Evolutionary conservation across 2,797 vertebrate genomes (phyloP).

Genomic region (Holocentrus rufus): DNA sequence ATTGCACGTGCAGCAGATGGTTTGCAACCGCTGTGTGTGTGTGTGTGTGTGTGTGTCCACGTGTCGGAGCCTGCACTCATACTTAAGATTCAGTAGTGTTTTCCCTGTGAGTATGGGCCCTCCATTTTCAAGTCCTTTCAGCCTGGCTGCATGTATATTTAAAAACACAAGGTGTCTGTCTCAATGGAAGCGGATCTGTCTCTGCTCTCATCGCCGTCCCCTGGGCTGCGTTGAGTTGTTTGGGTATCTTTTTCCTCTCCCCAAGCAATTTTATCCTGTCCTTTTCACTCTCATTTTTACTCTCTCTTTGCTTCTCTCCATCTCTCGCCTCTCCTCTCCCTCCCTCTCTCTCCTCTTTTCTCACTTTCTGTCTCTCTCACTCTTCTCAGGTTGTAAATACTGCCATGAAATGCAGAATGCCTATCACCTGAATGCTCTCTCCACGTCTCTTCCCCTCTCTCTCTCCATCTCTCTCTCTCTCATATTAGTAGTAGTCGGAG

Average conservation of each 20-base stretch:
- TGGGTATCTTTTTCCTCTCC: not conserved
- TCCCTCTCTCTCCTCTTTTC: not conserved
- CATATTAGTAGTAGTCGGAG: not conserved
- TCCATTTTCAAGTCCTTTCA: not conserved
- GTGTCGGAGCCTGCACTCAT: not conserved
- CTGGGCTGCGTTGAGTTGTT: not conserved
- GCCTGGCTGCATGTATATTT: not conserved
- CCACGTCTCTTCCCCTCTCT: not conserved
- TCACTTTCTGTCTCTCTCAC: not conserved
- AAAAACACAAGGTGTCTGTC: slow-evolving; percentile 1
- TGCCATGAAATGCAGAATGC: not conserved
- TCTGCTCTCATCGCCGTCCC: slow-evolving; percentile 3
- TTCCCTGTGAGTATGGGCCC: not conserved
- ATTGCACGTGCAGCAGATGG: not conserved
- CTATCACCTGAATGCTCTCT: not conserved
- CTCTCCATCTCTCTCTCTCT: not conserved
- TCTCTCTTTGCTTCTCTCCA: too few relatives aligned
- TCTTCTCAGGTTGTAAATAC: not conserved
- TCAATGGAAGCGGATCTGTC: slow-evolving; percentile 3
- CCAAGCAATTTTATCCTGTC: slow-evolving; percentile 8
- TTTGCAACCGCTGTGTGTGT: not conserved
- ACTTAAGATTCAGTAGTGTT: not conserved
- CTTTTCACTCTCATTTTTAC: slow-evolving; percentile 5
- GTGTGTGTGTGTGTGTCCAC: too few relatives aligned
- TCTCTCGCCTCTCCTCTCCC: not conserved